Percentiles rank a stretch among this genome's conserved stretches.
Evolutionary conservation across 1,140 invertebrate genomes (phyloP).

Genomic region (Rhyzopertha dominica): DNA sequence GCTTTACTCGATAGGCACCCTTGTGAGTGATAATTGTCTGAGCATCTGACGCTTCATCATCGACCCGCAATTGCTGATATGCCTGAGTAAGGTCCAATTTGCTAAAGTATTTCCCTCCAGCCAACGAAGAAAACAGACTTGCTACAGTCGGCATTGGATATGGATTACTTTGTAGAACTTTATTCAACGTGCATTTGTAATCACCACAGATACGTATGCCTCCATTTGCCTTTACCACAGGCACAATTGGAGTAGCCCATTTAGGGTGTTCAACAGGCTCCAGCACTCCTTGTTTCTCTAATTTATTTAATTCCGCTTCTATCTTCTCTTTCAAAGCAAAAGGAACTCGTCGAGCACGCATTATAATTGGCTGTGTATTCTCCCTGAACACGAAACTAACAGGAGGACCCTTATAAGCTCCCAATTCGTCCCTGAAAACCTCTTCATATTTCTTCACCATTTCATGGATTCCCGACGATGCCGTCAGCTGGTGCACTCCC

Average conservation of each 20-base stretch:
- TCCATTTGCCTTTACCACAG: slow-evolving; percentile 40
- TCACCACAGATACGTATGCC: slow-evolving; percentile 41
- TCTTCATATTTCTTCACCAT: no score
- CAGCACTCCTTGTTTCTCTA: neutral
- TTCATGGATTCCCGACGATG: no score
- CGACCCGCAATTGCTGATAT: slow-evolving; percentile 18
- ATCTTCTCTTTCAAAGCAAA: slow-evolving; percentile 8
- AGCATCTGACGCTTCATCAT: slow-evolving; percentile 13
- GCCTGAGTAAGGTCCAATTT: slow-evolving; percentile 22
- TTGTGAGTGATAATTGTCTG: no score
- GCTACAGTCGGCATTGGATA: slow-evolving; percentile 39
- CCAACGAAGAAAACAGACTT: slow-evolving; percentile 40
- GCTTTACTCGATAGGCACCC: no score
- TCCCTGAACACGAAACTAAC: slow-evolving; percentile 4
- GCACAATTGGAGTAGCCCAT: slow-evolving; percentile 42
- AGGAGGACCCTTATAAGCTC: slow-evolving; percentile 1
- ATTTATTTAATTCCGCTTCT: neutral
- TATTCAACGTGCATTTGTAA: slow-evolving; percentile 41
- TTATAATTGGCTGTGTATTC: slow-evolving; percentile 1
- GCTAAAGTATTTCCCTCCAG: slow-evolving; percentile 14
- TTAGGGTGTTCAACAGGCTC: neutral
- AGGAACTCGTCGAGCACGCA: neutral
- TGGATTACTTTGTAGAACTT: slow-evolving; percentile 20
- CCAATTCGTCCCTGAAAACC: slow-evolving; percentile 1
- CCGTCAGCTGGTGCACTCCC: no score